These are phyloP conservation scores for Tonatia bakeri DNA, from an alignment of 2,113 vertebrate genomes.

Conservation along the genomic window DNA sequence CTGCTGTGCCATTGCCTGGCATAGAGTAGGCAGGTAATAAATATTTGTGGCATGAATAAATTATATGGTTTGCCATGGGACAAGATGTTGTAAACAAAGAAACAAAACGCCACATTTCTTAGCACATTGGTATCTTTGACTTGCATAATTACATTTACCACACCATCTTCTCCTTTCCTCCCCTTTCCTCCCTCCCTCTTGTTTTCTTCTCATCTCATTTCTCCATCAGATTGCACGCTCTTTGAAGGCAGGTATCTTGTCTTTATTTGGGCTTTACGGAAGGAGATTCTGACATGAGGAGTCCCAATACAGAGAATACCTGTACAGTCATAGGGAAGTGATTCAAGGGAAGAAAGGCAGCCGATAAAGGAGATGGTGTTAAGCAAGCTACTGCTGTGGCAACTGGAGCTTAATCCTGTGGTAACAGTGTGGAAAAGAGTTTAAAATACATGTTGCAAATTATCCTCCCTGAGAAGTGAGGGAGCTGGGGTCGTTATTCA, in stretches of 20 bases:
- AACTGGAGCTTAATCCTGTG: constrained; percentile 19
- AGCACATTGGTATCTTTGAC: background rate
- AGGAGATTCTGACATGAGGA: background rate
- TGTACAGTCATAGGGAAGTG: background rate
- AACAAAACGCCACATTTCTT: background rate
- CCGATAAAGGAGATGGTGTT: background rate
- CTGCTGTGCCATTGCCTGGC: background rate
- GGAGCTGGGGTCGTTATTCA: background rate
- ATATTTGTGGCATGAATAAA: background rate
- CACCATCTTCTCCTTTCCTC: background rate
- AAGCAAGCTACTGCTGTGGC: background rate
- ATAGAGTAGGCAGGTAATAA: background rate
- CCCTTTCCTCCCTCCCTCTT: background rate
- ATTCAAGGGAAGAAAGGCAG: background rate
- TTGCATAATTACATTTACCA: background rate
- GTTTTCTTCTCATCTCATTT: background rate
- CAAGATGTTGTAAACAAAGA: background rate
- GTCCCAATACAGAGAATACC: background rate
- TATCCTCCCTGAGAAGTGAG: background rate
- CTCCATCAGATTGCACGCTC: background rate
- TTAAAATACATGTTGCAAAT: background rate
- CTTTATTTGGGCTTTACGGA: background rate
- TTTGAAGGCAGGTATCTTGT: background rate
- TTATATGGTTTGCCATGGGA: background rate
- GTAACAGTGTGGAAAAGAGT: background rate